Base-by-base conservation (phyloP, 1,140 invertebrate species). In the Helicoverpa zea region DNA sequence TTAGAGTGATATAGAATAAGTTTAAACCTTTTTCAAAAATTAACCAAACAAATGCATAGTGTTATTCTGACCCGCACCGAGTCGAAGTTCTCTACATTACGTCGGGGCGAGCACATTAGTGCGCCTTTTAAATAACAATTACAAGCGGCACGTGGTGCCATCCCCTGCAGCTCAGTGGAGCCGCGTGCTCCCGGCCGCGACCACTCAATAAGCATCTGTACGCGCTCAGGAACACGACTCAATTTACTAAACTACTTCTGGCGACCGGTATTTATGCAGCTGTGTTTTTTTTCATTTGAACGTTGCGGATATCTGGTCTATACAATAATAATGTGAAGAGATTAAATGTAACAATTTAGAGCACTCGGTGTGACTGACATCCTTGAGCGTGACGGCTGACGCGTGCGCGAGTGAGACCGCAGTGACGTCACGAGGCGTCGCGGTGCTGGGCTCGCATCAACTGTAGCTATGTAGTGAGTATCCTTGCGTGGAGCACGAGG, bases 291-390 rank as follows among this genome's bases (percentile, higher is more conserved):
- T 64, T 80, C 64, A 77, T 82, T 68, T 81, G 70, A n/a, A 54
- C 68, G 10, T 30, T 80, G 43, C 66, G 18, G 58, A 76, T 58
- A 52, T 75, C 86, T 49, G 83, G 30, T 90, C 91, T 91, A 90
- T 89, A 84, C 83, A 87, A 88, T 88, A 88, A 90, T 92, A 86
- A 88, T 91, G 91, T 91, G 89, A 91, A 89, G 86, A 89, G 91
- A 89, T 92, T 93, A 92, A 92, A 88, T 82, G 91, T 89, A 90
- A 88, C 91, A 84, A 90, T 90, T 93, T 88, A 84, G 78, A 86
- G 64, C 86, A 88, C 86, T 90, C 84, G 86, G 87, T 89, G 64
- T 84, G 90, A 87, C 63, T 30, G 29, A 1, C 3, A 63, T 35
- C 14, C 3, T 11, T 30, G 29, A 13, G 30, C 16, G 56, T 9